phyloP scores from a whole-genome alignment of 1,140 invertebrate species.

The Heterodera carotae region DNA sequence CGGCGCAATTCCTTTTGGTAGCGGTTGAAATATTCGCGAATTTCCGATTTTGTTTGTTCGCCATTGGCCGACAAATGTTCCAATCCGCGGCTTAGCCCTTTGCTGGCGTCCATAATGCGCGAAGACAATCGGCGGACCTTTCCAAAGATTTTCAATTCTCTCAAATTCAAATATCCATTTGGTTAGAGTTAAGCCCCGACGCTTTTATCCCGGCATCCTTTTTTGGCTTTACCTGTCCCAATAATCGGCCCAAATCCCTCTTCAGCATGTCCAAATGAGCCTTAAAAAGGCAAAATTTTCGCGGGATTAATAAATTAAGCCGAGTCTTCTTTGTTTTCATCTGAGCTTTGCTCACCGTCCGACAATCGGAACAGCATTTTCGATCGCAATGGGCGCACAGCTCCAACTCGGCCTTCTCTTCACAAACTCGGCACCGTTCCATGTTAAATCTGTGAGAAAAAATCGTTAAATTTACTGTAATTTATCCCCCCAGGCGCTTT shows the following conservation, averaged over 20 bases:
- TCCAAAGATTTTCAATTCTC: slow-evolving; percentile 12
- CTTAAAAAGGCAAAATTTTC: neutral
- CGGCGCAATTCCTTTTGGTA: slow-evolving; percentile 58
- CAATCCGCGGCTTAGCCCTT: slow-evolving; percentile 55
- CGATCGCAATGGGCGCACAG: slow-evolving; percentile 89
- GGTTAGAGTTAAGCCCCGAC: too few relatives aligned
- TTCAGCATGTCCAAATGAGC: slow-evolving; percentile 90
- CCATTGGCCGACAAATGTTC: slow-evolving; percentile 55
- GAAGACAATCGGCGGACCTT: slow-evolving; percentile 59
- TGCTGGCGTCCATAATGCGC: slow-evolving; percentile 59
- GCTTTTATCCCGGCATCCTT: too few relatives aligned
- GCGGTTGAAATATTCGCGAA: slow-evolving; percentile 63
- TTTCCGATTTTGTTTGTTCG: slow-evolving; percentile 63
- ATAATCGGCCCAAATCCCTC: slow-evolving; percentile 85
- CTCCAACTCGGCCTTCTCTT: slow-evolving; percentile 86
- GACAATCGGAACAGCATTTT: slow-evolving; percentile 71
- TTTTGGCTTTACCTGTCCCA: slow-evolving; percentile 57
- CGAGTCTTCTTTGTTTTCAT: neutral
- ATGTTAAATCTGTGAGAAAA: slow-evolving; percentile 59
- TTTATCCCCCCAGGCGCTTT: too few relatives aligned
- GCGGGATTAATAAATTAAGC: neutral
- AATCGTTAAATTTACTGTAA: slow-evolving; percentile 19
- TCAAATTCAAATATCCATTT: neutral
- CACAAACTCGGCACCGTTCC: slow-evolving; percentile 72
- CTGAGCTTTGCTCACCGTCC: slow-evolving; percentile 57